Evolutionary conservation across 2,888 invertebrate species (phyloP).

Genomic region (Dilophus febrilis): DNA sequence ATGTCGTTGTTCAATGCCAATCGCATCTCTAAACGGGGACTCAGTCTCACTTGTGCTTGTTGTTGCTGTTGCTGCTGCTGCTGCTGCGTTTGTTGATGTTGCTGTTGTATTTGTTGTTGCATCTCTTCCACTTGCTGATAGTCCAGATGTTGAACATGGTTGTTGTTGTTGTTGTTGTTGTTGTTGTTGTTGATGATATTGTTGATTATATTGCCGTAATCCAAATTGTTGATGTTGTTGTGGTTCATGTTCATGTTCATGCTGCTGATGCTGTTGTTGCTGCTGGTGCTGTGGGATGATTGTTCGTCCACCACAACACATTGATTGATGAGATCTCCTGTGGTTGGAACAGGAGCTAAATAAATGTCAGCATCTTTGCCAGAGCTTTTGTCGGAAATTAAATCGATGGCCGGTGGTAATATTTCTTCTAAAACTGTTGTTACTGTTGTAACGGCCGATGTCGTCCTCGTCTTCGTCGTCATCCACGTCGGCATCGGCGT

Average conservation of each 20-base stretch:
- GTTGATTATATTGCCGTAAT: constrained; percentile 20
- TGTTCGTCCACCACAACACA: constrained; percentile 15
- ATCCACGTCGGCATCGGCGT: constrained; percentile 23
- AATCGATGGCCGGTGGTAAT: constrained; percentile 8
- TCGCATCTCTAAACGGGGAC: constrained; percentile 49
- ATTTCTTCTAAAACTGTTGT: constrained; percentile 13
- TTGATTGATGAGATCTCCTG: constrained; percentile 14
- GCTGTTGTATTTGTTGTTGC: constrained; percentile 10
- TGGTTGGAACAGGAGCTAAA: constrained; percentile 28
- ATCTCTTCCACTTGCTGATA: constrained; percentile 9
- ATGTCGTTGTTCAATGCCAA: constrained; percentile 39
- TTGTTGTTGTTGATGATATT: constrained; percentile 27
- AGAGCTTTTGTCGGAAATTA: constrained; percentile 19
- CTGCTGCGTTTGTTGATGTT: constrained; percentile 21
- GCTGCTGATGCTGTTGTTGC: too few species aligned
- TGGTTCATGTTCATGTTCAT: constrained; percentile 12
- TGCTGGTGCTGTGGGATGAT: constrained; percentile 28
- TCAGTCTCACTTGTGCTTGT: constrained; percentile 25
- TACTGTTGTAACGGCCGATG: constrained; percentile 25
- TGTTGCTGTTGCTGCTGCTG: constrained; percentile 29
- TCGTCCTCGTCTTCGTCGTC: constrained; percentile 20
- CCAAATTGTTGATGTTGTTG: constrained; percentile 16
- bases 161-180: constrained; percentile 24
- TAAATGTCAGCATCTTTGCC: constrained; percentile 33
- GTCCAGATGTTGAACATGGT: constrained; percentile 8